Evolutionary conservation across 1,140 invertebrate species (phyloP).

Genomic region (Pseudomyrmex dendroicus): DNA sequence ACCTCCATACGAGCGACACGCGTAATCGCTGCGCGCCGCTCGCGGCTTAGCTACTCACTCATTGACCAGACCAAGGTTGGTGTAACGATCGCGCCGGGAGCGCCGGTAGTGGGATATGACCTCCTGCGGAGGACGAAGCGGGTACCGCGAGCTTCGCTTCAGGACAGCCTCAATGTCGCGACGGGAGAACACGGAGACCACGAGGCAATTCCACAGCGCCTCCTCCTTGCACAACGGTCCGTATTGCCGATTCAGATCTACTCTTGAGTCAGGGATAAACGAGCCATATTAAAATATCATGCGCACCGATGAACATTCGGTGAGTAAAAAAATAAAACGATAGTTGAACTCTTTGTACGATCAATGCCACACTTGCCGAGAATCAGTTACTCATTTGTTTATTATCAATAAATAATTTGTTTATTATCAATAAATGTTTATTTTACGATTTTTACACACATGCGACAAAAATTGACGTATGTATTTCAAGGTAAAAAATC

Average conservation of each 20-base stretch:
- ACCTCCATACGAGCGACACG: constrained; percentile 26
- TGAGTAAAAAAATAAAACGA: background rate
- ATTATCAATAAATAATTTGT: no score
- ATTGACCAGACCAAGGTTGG: constrained; percentile 92
- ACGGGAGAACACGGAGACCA: constrained; percentile 92
- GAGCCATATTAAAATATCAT: constrained; percentile 69
- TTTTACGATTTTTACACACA: no score
- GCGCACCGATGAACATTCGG: background rate
- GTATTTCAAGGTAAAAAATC: no score
- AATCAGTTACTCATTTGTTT: no score
- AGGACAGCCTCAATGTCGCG: constrained; percentile 92
- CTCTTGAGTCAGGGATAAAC: constrained; percentile 82
- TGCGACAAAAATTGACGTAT: no score
- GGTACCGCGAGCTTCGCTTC: constrained; percentile 89
- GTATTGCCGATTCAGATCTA: constrained; percentile 86
- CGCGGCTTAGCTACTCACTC: constrained; percentile 87
- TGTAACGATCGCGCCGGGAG: constrained; percentile 91
- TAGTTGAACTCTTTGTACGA: background rate
- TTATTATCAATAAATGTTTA: no score
- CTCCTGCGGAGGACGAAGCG: constrained; percentile 93
- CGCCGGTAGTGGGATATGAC: constrained; percentile 91
- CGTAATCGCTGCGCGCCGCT: background rate
- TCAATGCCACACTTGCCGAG: no score
- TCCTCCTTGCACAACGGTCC: constrained; percentile 92
- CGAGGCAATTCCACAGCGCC: constrained; percentile 89